Evolutionary conservation across 2,113 vertebrate species (phyloP), one percentile per base, ranked within the genome.

Genomic region (Scophthalmus maximus): DNA sequence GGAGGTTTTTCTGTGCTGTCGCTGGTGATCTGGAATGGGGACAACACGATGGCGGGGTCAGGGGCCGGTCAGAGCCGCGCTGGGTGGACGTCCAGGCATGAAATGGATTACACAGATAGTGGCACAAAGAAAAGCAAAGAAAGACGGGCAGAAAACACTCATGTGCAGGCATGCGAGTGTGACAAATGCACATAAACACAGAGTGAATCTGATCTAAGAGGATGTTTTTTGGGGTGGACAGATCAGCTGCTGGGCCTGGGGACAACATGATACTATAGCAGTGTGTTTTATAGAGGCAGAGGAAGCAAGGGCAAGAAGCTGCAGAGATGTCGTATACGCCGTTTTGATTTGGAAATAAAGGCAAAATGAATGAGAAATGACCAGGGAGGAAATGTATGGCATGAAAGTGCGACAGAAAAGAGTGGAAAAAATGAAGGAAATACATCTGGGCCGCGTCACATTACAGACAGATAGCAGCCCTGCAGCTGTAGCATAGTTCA

Each of bases 91-190:
- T 55, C 72, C 51, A 73, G 72, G 53, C 79, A 75, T 76, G 75
- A 86, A 89, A 87, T 79, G 76, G 68, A 79, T 84, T 75, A 72
- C 68, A 77, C 74, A 75, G 65, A 75, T 0, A 58, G 38, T 23
- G 8, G 26, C 77, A 27, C 68, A 46, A 29, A 65, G 56, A 29
- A 20, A 79, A 63, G 57, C 65, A 67, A 73, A 68, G 64, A 60
- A 14, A 23, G 49, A 74, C 8, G 57, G 18, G 38, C n/a, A 29
- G 29, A 57, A 29, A 63, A 50, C 34, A 36, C 2, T 12, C 34
- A 36, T 5, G 14, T 6, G 36, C 12, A 18, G 18, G 18, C 5
- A 1, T 8, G 42, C 14, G 40, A 42, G 40, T 18, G 40, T 17
- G 15, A 42, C 15, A 6, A 42, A 42, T n/a, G 40, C 11, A 50